Evolutionary conservation across 1,140 invertebrate species (phyloP), one percentile per base, ranked within the genome.

Genomic region (Gerris buenoi): DNA sequence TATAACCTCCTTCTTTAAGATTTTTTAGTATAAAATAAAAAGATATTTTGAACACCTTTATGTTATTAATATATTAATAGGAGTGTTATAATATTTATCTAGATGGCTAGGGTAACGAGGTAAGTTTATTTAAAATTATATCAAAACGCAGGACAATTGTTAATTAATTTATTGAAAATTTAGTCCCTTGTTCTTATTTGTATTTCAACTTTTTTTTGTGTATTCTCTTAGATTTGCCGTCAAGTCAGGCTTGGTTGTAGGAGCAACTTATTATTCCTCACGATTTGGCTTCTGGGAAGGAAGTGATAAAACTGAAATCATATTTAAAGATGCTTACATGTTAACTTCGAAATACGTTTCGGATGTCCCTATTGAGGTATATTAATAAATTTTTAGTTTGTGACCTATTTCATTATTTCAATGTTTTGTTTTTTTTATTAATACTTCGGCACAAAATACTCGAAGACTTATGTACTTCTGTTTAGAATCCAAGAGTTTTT

Each of bases 261-360:
- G 65, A n/a, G 28, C 65, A 2, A n/a, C 29, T 5, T 65, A 65
- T 58, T 65, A 65, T 59, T 58, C 46, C 1, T 33, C 27, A 1
- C 2, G 18, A 18, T 13, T 65, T 10, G 65, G 65, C 2, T 22
- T 65, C 2, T 65, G 65, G 65, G 57, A 26, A 3, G 33, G n/a
- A 2, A 65, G 65, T 25, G 10, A 25, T 13, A 18, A 65, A 2
- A 65, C 65, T 15, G 5, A 57, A 58, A 18, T 22, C 2, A 28
- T 33, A 25, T 65, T 58, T 26, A 65, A 28, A 14, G 28, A 28
- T 27, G 28, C 28, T 5, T 58, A 65, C 15, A 25, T 25, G 26
- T 25, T 58, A 57, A 3, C 57, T 13, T 26, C 65, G 2, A 15
- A 26, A 25, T 59, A 58, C 58, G 14, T 65, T 27, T 15, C 2